Base-by-base conservation (phyloP, 2,113 vertebrate species). In the Speoplatyrhinus poulsoni region DNA sequence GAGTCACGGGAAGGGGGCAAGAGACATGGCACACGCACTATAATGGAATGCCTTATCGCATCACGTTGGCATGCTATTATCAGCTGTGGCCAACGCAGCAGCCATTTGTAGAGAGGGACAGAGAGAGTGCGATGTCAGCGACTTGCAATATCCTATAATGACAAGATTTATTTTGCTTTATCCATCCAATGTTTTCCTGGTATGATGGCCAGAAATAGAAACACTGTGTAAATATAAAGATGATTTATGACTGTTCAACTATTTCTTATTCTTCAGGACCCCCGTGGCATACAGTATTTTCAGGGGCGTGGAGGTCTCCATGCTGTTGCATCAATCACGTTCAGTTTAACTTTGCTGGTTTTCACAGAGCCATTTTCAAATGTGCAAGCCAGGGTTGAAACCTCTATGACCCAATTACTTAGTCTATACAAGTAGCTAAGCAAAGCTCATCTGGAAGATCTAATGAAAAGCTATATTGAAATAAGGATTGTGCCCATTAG, bases 11-110 rank as follows among this genome's bases (percentile, higher is more conserved):
- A 52, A 15, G 13, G 49, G 3, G 11, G 58, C 41, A 60, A 60
- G 65, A 73, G 69, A 84, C 82, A 72, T 78, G 79, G 54, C 64
- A 74, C 70, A 77, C 49, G 8, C 11, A 15, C 11, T 8, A 52
- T 52, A 52, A 52, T 11, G 49, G 1, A 11, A 75, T 67, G 70
- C 59, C 71, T 54, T 36, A 67, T 75, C 58, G 71, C 62, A 49
- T 74, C 56, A 33, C 62, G 60, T 48, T 76, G 78, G 65, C 61
- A 19, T 68, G 67, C 17, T 70, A 67, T 79, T 72, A 76, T 77
- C 47, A 69, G 68, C 61, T 0, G 9, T 56, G 53, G 60, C 12
- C 69, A 77, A 63, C 2, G 46, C n/a, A 62, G 62, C 54, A 57
- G 41, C 26, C 67, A 68, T 75, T 67, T 82, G 32, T 65, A 52